Base-by-base conservation (phyloP, 2,113 vertebrate genomes). In the Corythaeola cristata region DNA sequence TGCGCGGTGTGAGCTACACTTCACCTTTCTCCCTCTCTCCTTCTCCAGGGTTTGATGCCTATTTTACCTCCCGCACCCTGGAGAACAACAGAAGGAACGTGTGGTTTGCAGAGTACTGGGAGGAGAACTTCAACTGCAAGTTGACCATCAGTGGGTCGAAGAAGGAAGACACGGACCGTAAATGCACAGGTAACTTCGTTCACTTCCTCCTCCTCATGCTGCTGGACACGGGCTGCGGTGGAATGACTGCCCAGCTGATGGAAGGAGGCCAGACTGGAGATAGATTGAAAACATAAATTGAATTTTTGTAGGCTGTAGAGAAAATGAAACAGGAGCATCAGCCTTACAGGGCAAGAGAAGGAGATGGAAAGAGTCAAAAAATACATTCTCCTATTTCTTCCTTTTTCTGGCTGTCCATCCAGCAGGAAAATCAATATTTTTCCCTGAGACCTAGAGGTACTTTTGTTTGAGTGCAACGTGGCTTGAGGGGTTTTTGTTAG, bases 61-160 rank as follows among this genome's bases (percentile, higher is more conserved):
- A 99, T 64, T 99, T 99, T 91, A 99, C 98, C 1, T 99, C 99
- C 1, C 98, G 99, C 35, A 99, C 99, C 1, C 97, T 99, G 94
- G 99, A 99, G 96, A 99, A 99, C 97, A 99, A 99, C 97, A 93
- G 99, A 63, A 98, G 99, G 97, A 99, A 99, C 11, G 99, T 99
- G 6, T 99, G 99, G 99, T 99, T 99, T 78, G 99, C 99, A 0
- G 99, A 99, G 91, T 99, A 99, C 97, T 99, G 99, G 99, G 99
- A 99, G 95, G 99, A 99, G 96, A 99, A 99, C 98, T 99, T 99
- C 98, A 99, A 99, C 98, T 99, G 99, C 97, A 99, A 99, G 93
- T 97, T 99, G 86, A 98, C 98, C 9, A 99, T 99, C 98, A 99
- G 98, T 15, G 99, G 99, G 30, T 99, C 99, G 8, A 99, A 99